These are phyloP conservation scores for Scopus umbretta DNA, from an alignment of 2,113 vertebrate species.

Conservation along the genomic window DNA sequence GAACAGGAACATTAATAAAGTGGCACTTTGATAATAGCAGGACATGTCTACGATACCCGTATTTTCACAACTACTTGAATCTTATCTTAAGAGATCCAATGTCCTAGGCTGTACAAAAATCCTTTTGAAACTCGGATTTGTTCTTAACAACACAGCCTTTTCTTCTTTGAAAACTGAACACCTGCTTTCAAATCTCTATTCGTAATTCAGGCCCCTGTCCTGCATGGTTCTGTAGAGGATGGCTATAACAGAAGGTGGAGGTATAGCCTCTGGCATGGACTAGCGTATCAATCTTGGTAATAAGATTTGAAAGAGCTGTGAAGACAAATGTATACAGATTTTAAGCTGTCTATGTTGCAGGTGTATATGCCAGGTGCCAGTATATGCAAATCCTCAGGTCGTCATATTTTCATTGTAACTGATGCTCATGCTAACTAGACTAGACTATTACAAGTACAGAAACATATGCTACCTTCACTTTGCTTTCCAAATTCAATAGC, in stretches of 20 bases:
- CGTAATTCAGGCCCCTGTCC: neutral
- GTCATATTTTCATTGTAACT: neutral
- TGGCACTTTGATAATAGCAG: neutral
- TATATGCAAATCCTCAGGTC: neutral
- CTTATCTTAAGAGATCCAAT: neutral
- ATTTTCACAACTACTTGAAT: neutral
- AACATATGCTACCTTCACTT: neutral
- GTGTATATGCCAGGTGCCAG: neutral
- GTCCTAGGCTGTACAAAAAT: neutral
- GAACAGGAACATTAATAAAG: neutral
- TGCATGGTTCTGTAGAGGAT: neutral
- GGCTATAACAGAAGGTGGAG: neutral
- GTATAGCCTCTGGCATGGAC: neutral
- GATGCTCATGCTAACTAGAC: neutral
- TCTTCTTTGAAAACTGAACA: neutral
- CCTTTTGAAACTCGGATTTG: neutral
- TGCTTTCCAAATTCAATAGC: neutral
- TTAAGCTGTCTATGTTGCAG: neutral
- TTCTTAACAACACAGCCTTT: neutral
- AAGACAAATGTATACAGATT: neutral
- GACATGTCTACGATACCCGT: neutral
- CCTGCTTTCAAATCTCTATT: neutral
- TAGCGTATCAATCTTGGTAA: neutral
- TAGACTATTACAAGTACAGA: neutral
- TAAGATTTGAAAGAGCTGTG: neutral